Base-by-base conservation (phyloP, 37 sponge, comb jelly and placozoan species). In the Hormiphora californensis region DNA sequence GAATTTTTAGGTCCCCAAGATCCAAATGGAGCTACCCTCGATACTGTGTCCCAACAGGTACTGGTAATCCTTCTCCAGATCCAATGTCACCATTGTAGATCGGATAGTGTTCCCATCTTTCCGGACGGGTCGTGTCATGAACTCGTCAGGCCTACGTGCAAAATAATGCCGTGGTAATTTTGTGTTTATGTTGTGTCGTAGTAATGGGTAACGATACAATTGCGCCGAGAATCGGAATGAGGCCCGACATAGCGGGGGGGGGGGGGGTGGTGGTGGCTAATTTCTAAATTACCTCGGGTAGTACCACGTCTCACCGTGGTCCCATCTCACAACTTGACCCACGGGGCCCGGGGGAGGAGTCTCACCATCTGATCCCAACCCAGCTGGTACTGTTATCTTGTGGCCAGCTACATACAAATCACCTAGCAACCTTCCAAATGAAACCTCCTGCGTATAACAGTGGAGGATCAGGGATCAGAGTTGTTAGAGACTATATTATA, bases 251-350 rank as follows among this genome's bases (percentile, higher is more conserved):
- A 57, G 25, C 25, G 23, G 25, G 59, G 59, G 25, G 59, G 5
- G 25, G 11, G 7, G 23, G 25, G n/a, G n/a, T n/a, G n/a, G n/a
- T n/a, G n/a, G n/a, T n/a, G n/a, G n/a, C n/a, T n/a, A n/a, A n/a
- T n/a, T n/a, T n/a, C n/a, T n/a, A n/a, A n/a, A n/a, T n/a, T n/a
- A 65, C 68, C 39, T 65, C 38, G 68, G 68, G 25, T 19, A 36
- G 38, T 65, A 65, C 68, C 68, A 65, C 7, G 5, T 32, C 36
- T 65, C 39, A 25, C 21, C 5, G 36, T 65, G 68, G 7, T 65
- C 25, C 68, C 68, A 65, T 3, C 21, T 4, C 12, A 65, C 68
- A 5, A 65, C 36, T 8, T 65, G 68, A 32, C 68, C 68, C 1
- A 65, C 25, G 12, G 68, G 68, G 31, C 68, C 68, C 4, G 27